These are phyloP conservation scores for Nycteola revayana DNA, from an alignment of 2,888 invertebrate genomes.

Conservation along the genomic window DNA sequence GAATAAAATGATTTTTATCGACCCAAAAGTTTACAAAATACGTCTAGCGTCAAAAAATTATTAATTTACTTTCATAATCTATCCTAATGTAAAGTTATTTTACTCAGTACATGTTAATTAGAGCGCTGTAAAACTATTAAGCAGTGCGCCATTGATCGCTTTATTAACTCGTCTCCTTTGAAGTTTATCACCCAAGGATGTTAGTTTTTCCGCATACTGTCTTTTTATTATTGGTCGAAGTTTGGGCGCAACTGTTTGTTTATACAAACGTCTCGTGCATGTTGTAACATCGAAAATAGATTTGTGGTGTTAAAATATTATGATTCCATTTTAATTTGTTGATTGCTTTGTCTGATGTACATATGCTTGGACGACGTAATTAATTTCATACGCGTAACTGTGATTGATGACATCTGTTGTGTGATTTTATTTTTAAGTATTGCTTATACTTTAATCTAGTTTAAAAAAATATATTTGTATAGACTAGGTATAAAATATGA, in stretches of 20 bases:
- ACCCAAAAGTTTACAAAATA: conserved; percentile 18
- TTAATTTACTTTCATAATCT: conserved; percentile 33
- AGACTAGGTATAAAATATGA: no score
- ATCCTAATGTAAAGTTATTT: conserved; percentile 37
- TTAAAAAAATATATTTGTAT: no score
- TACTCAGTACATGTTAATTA: conserved; percentile 58
- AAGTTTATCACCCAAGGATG: conserved; percentile 75
- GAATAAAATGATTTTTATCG: conserved; percentile 14
- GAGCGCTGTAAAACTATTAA: conserved; percentile 59
- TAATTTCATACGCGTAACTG: conserved; percentile 20
- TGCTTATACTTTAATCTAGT: no score
- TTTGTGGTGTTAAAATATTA: conserved; percentile 76
- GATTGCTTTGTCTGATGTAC: conserved; percentile 32
- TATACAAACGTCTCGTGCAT: conserved; percentile 66
- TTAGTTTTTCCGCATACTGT: conserved; percentile 81
- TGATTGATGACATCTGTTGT: conserved; percentile 14
- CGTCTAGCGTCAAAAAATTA: conserved; percentile 23
- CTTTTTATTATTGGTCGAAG: conserved; percentile 81
- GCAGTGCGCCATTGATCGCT: conserved; percentile 70
- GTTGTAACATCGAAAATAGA: conserved; percentile 70
- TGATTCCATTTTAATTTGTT: conserved; percentile 60
- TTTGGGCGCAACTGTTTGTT: conserved; percentile 77
- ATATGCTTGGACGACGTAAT: conserved; percentile 7
- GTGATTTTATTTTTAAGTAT: conserved; percentile 3
- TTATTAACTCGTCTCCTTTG: conserved; percentile 70